phyloP scores from a whole-genome alignment of 1,140 invertebrate species.

The Drosophila orena region DNA sequence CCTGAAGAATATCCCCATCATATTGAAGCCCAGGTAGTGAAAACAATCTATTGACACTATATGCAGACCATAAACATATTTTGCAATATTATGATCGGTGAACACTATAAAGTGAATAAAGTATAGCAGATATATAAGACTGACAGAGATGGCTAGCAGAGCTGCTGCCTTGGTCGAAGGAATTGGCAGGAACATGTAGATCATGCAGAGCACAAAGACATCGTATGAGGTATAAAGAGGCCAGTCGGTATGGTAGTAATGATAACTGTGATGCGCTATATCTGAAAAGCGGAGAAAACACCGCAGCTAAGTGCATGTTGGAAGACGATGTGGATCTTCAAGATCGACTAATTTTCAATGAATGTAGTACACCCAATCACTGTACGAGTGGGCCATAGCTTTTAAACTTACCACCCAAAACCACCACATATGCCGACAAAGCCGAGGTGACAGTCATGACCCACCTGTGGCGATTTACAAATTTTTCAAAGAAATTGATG shows the following conservation, averaged over 20 bases:
- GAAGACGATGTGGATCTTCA: no score
- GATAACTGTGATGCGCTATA: slow-evolving; percentile 85
- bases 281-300: slow-evolving; percentile 72
- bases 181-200: slow-evolving; percentile 92
- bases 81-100: background rate
- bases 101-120: slow-evolving; percentile 86
- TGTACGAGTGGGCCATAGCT: no score
- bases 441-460: slow-evolving; percentile 85
- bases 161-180: slow-evolving; percentile 88
- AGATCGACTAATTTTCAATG: no score
- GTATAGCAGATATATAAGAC: slow-evolving; percentile 88
- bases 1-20: slow-evolving; percentile 93
- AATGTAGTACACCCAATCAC: no score
- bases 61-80: background rate
- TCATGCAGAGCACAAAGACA: slow-evolving; percentile 89
- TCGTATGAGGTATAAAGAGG: slow-evolving; percentile 87
- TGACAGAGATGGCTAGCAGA: slow-evolving; percentile 87
- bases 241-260: slow-evolving; percentile 69
- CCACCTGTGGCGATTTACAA: slow-evolving; percentile 81
- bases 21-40: slow-evolving; percentile 91
- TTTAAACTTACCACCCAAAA: slow-evolving; percentile 46
- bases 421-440: slow-evolving; percentile 67
- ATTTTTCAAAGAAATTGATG: slow-evolving; percentile 84
- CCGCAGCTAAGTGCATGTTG: no score
- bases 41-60: slow-evolving; percentile 88